Percentiles rank a stretch among this genome's conserved stretches.
Evolutionary conservation across 1,140 invertebrate species (phyloP).

Genomic region (Melipona quadrifasciata): DNA sequence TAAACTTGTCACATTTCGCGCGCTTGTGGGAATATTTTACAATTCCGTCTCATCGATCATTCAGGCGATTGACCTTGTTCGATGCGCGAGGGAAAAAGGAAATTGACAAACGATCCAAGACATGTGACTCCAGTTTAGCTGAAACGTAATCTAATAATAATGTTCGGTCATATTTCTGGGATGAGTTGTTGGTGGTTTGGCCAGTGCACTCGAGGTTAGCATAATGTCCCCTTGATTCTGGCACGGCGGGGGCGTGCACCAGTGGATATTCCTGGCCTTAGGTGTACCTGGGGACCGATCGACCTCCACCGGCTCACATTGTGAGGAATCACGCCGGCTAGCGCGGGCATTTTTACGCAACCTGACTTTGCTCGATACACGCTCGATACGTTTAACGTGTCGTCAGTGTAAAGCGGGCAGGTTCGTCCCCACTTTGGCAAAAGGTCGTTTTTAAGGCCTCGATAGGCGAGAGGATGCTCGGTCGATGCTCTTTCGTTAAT

Average conservation of each 20-base stretch:
- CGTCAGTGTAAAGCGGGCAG: not conserved
- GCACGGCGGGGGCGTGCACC: conserved; percentile 56
- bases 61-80: no score
- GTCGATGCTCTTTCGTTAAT: conserved; percentile 24
- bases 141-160: conserved; percentile 75
- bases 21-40: no score
- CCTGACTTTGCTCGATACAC: conserved; percentile 50
- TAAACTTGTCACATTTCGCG: no score
- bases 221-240: conserved; percentile 60
- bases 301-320: conserved; percentile 25
- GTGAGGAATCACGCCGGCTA: conserved; percentile 22
- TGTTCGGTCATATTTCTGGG: conserved; percentile 71
- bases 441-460: conserved; percentile 3
- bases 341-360: conserved; percentile 46
- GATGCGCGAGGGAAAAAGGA: no score
- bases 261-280: conserved; percentile 66
- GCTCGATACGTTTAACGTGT: not conserved
- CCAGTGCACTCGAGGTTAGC: conserved; percentile 62
- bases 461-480: not conserved
- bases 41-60: no score
- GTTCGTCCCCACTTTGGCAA: not conserved
- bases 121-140: conserved; percentile 34
- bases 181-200: conserved; percentile 63
- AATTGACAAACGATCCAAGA: not conserved
- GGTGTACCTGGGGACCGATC: conserved; percentile 58